Evolutionary conservation across 2,113 vertebrate species (phyloP), one percentile per base, ranked within the genome.

Genomic region (Dolichallabes microphthalmus): DNA sequence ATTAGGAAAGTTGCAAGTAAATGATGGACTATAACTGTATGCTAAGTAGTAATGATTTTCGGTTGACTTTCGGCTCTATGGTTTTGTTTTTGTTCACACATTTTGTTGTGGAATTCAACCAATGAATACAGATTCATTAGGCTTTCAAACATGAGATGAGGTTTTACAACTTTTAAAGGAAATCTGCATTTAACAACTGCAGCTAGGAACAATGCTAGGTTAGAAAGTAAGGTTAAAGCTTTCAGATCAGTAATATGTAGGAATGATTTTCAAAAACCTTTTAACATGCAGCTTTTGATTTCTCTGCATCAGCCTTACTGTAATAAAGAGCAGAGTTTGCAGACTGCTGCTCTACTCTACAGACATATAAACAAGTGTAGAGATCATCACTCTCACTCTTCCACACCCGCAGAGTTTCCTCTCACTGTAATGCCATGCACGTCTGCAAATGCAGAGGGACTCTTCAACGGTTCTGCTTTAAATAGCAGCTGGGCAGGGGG

Each of bases 351-450:
- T 53, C 30, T 8, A 20, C 61, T 76, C 50, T 10, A 80, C 64
- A 27, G 22, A 76, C 64, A 30, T 61, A 73, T 15, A 61, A 61
- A 63, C 14, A 73, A 64, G 57, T 39, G 27, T 39, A 55, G 57
- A 68, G 14, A 45, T 52, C 5, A 22, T 57, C 71, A 52, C 45
- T 1, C 73, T 12, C 66, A 27, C 52, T 39, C 20, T 4, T 63
- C 25, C 30, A 64, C 5, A 45, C 61, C 73, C 45, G 66, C 27
- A 68, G 15, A 22, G 27, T 35, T 55, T 61, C 35, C 9, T 60
- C 35, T 14, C 69, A 74, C 83, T 85, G 75, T 68, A 39, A 79
- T 89, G 80, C 88, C 53, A 32, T 35, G 63, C 86, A 83, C 30
- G 45, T 75, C 27, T 83, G 61, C 66, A 78, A 84, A 60, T 61